Conservation (phyloP, 1,140 invertebrate genomes). For the Drosophila suzukii region DNA sequence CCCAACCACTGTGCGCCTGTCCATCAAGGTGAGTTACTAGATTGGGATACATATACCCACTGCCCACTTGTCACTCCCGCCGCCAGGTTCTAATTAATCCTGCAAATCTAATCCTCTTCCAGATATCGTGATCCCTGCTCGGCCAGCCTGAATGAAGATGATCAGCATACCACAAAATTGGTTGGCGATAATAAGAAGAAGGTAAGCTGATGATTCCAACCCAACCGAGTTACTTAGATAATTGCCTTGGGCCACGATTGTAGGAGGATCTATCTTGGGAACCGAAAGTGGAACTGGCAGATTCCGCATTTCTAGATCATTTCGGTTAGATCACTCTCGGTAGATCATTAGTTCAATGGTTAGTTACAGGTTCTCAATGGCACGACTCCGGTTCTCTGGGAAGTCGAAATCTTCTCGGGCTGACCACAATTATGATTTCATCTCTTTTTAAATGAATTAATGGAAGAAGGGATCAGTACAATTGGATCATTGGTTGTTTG, state of each 20-base stretch:
- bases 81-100: slow-evolving; percentile 42
- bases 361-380: slow-evolving; percentile 14
- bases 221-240: slow-evolving; percentile 37
- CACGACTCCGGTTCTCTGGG: slow-evolving; percentile 16
- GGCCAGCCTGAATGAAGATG: slow-evolving; percentile 93
- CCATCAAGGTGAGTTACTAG: slow-evolving; percentile 86
- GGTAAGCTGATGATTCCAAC: slow-evolving; percentile 85
- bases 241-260: slow-evolving; percentile 36
- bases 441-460: slow-evolving; percentile 36
- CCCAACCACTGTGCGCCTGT: slow-evolving; percentile 96
- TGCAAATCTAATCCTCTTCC: slow-evolving; percentile 29
- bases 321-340: slow-evolving; percentile 35
- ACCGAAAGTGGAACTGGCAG: slow-evolving; percentile 30
- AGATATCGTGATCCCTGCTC: slow-evolving; percentile 94
- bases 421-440: slow-evolving; percentile 43
- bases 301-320: slow-evolving; percentile 17
- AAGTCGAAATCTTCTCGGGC: slow-evolving; percentile 4
- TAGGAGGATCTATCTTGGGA: slow-evolving; percentile 19
- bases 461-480: not conserved
- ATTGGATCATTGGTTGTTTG: slow-evolving; percentile 6
- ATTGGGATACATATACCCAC: not conserved
- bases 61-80: slow-evolving; percentile 45
- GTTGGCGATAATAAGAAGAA: slow-evolving; percentile 92
- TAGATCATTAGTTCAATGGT: slow-evolving; percentile 23
- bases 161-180: slow-evolving; percentile 95